Conservation (phyloP, 1,140 invertebrate species). For the Cydia fagiglandana region DNA sequence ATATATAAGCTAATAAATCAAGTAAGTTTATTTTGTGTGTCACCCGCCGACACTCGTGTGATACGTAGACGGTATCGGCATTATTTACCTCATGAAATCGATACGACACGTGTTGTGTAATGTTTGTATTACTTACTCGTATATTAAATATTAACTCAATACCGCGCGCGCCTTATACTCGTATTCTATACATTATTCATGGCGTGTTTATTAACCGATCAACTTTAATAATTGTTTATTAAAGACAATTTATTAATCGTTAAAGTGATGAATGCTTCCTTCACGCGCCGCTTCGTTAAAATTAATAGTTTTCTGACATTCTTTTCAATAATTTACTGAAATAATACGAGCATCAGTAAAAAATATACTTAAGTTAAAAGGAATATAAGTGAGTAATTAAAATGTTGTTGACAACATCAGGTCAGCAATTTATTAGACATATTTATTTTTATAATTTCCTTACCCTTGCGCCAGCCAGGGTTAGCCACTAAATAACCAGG, state of each 20-base stretch:
- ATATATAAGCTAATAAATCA: too few species aligned
- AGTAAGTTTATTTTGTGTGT: too few species aligned
- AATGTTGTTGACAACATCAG: too few species aligned
- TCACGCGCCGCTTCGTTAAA: neutral
- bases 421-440: neutral
- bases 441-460: too few species aligned
- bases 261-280: constrained; percentile 23
- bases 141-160: neutral
- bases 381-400: neutral
- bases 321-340: neutral
- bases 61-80: neutral
- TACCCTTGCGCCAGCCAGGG: too few species aligned
- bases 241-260: constrained; percentile 55
- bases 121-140: neutral
- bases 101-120: constrained; percentile 11
- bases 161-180: constrained; percentile 32
- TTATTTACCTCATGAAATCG: constrained; percentile 28
- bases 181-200: constrained; percentile 61
- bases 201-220: constrained; percentile 60
- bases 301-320: neutral
- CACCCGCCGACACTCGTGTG: neutral
- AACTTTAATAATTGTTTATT: constrained; percentile 48
- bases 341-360: neutral
- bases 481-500: too few species aligned
- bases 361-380: too few species aligned